A percentile compares a stretch with the other conserved stretches of the same genome.
phyloP scores from a whole-genome alignment of 2,113 vertebrate species.

The Euleptes europaea region DNA sequence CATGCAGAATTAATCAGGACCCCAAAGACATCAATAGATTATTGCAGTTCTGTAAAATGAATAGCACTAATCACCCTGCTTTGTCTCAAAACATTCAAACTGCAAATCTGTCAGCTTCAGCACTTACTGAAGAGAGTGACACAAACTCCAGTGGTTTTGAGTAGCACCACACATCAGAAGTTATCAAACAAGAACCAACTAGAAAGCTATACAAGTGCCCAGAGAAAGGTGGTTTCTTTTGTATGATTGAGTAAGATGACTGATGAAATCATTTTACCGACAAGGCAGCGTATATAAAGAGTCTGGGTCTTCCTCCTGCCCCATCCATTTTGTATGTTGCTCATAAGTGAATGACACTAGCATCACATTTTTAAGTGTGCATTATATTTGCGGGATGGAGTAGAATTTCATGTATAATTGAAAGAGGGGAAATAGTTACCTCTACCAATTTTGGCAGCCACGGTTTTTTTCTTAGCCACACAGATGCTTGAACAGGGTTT shows the following conservation, averaged over 20 bases:
- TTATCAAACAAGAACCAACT: background rate
- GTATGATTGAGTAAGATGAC: background rate
- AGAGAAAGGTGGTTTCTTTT: background rate
- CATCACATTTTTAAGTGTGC: background rate
- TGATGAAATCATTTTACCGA: background rate
- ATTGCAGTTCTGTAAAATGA: background rate
- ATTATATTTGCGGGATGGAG: background rate
- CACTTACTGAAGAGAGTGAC: background rate
- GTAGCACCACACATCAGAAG: background rate
- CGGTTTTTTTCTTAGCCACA: slow-evolving; percentile 17
- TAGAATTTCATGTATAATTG: background rate
- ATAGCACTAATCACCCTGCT: background rate
- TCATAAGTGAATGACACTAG: background rate
- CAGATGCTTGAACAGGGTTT: slow-evolving; percentile 7
- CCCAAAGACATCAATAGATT: background rate
- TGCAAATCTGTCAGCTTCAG: background rate
- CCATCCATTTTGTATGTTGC: background rate
- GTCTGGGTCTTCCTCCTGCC: background rate
- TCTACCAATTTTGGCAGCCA: slow-evolving; percentile 7
- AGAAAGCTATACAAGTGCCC: background rate
- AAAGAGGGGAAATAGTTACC: background rate
- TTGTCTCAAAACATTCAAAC: background rate
- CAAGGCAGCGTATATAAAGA: background rate
- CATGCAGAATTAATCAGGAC: background rate
- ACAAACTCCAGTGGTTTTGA: background rate